Conservation (phyloP, 2,113 vertebrate species). For the Nothocercus nigrocapillus region DNA sequence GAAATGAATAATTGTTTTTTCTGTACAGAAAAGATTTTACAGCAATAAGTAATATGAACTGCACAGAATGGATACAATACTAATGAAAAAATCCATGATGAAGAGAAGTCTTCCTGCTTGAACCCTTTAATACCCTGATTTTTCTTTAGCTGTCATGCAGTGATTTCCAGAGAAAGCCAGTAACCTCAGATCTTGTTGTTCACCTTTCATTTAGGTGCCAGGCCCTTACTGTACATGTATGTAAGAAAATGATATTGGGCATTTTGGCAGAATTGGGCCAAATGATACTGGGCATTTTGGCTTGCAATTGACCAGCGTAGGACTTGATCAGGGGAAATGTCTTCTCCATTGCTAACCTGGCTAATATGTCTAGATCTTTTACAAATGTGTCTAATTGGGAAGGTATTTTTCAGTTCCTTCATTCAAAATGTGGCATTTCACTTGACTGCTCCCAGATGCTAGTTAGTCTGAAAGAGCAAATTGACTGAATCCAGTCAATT, state of each 20-base stretch:
- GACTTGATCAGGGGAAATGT: not conserved
- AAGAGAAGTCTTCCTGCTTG: not conserved
- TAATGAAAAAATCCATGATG: fast-evolving
- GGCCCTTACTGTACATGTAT: not conserved
- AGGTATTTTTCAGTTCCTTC: not conserved
- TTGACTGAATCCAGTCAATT: not conserved
- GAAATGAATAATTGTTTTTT: not conserved
- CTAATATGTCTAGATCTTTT: fast-evolving
- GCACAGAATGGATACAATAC: not conserved
- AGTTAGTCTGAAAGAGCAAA: not conserved
- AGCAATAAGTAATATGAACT: not conserved
- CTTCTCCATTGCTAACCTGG: not conserved
- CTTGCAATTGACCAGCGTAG: not conserved
- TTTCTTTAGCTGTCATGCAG: not conserved
- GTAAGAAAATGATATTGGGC: not conserved
- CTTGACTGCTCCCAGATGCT: not conserved
- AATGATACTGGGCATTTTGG: not conserved
- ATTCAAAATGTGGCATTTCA: not conserved
- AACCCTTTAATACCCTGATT: not conserved
- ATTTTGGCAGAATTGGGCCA: not conserved
- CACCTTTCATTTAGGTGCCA: not conserved
- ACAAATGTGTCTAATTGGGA: not conserved
- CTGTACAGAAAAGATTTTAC: fast-evolving
- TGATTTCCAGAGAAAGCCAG: not conserved
- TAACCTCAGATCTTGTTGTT: not conserved